A percentile compares a stretch with the other conserved stretches of the same genome.
phyloP scores from a whole-genome alignment of 2,113 vertebrate genomes.

The Scomber colias region DNA sequence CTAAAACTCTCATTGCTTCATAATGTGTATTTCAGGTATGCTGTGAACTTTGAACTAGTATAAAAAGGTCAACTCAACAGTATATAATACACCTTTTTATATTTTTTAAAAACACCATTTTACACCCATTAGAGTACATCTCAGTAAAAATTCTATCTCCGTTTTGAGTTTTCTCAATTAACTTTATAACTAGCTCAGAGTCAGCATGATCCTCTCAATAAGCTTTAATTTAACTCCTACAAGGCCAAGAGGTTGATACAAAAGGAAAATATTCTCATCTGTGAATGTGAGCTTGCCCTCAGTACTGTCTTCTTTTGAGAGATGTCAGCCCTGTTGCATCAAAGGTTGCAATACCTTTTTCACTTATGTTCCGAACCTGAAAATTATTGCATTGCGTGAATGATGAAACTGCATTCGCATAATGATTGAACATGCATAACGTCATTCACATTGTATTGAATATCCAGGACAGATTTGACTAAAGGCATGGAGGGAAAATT shows the following conservation, averaged over 20 bases:
- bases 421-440: slow-evolving; percentile 11
- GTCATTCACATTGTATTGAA: not conserved
- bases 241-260: not conserved
- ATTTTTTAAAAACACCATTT: too few relatives aligned
- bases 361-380: slow-evolving; percentile 4
- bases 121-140: too few relatives aligned
- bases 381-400: slow-evolving; percentile 11
- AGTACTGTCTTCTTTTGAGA: slow-evolving; percentile 1
- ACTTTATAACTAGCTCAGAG: not conserved
- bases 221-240: not conserved
- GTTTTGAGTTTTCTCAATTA: too few relatives aligned
- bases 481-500: too few relatives aligned
- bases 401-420: slow-evolving; percentile 29
- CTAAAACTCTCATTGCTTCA: too few relatives aligned
- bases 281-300: slow-evolving; percentile 1
- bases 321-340: slow-evolving; percentile 30
- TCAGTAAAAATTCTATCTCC: too few relatives aligned
- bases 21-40: too few relatives aligned
- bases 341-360: slow-evolving; percentile 40
- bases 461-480: not conserved
- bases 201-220: not conserved
- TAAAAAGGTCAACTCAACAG: too few relatives aligned
- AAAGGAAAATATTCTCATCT: not conserved
- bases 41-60: too few relatives aligned
- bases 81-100: too few relatives aligned